Percentiles rank a stretch among this genome's conserved stretches.
phyloP scores from a whole-genome alignment of 30 jellyfish, hydroid and myxozoan genomes.

The Aurelia sp. region DNA sequence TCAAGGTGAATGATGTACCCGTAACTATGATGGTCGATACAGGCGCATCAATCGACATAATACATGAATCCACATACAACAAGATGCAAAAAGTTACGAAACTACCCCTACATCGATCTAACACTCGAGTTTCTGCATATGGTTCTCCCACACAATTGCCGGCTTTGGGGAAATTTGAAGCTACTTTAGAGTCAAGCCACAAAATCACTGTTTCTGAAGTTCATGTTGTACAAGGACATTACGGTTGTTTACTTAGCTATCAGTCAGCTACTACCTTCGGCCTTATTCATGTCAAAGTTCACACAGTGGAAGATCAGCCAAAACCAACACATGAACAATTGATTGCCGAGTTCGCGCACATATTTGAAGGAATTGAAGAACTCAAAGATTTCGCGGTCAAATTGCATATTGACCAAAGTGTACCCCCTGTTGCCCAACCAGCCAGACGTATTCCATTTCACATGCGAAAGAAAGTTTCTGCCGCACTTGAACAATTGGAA shows the following conservation, averaged over 20 bases:
- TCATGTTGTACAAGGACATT: too few species aligned
- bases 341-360: too few species aligned
- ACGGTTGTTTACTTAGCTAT: too few species aligned
- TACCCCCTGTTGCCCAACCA: conserved; percentile 47
- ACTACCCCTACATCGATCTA: not conserved
- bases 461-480: conserved; percentile 26
- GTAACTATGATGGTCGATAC: not conserved
- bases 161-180: conserved; percentile 31
- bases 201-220: too few species aligned
- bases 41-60: conserved; percentile 46
- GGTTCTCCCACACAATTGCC: conserved; percentile 48
- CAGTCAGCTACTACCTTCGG: too few species aligned
- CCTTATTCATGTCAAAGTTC: too few species aligned
- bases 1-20: too few species aligned
- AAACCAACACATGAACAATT: too few species aligned
- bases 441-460: conserved; percentile 51
- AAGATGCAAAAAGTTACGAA: not conserved
- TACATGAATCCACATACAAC: conserved; percentile 2
- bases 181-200: conserved; percentile 13
- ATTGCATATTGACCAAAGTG: too few species aligned
- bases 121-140: conserved; percentile 31
- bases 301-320: too few species aligned
- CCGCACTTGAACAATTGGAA: not conserved
- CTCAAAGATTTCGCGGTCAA: not conserved
- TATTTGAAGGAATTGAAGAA: not conserved